Conservation (phyloP, 2,797 vertebrate genomes). For the Hoplostethus mediterraneus region DNA sequence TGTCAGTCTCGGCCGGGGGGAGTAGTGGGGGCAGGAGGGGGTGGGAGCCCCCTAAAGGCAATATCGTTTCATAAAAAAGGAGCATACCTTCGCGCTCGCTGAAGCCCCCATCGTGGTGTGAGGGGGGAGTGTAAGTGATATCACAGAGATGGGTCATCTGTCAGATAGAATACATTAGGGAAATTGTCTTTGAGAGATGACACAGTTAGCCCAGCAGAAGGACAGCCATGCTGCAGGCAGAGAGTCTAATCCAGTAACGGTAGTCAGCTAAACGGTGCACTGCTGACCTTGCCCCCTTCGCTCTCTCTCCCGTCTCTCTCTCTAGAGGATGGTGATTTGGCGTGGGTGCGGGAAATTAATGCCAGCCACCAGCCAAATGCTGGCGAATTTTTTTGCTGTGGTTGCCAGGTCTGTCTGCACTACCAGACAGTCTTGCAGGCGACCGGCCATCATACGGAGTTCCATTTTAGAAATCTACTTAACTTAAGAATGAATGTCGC, state of each 20-base stretch:
- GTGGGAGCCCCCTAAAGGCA: conserved; percentile 44
- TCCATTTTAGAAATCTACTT: no score
- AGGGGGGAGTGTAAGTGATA: conserved; percentile 62
- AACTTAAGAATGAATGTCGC: no score
- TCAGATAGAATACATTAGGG: conserved; percentile 78
- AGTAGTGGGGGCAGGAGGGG: neutral
- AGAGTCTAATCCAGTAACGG: conserved; percentile 66
- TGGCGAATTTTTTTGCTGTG: neutral
- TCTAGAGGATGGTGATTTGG: conserved; percentile 33
- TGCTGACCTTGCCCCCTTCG: conserved; percentile 59
- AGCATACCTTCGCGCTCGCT: conserved; percentile 40
- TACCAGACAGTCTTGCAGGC: neutral
- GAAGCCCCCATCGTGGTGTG: conserved; percentile 46
- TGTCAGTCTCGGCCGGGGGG: conserved; percentile 48
- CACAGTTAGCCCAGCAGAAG: conserved; percentile 73
- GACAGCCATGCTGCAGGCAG: conserved; percentile 66
- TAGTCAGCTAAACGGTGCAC: conserved; percentile 68
- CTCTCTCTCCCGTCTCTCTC: conserved; percentile 20
- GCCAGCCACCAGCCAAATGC: neutral
- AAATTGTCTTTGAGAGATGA: conserved; percentile 81
- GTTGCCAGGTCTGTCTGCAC: neutral
- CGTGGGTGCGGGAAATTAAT: conserved; percentile 5
- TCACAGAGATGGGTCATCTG: conserved; percentile 79
- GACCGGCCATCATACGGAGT: neutral
- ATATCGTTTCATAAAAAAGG: conserved; percentile 58